phyloP scores from a whole-genome alignment of 2,113 vertebrate genomes.

The Oxygymnocypris stewartii region DNA sequence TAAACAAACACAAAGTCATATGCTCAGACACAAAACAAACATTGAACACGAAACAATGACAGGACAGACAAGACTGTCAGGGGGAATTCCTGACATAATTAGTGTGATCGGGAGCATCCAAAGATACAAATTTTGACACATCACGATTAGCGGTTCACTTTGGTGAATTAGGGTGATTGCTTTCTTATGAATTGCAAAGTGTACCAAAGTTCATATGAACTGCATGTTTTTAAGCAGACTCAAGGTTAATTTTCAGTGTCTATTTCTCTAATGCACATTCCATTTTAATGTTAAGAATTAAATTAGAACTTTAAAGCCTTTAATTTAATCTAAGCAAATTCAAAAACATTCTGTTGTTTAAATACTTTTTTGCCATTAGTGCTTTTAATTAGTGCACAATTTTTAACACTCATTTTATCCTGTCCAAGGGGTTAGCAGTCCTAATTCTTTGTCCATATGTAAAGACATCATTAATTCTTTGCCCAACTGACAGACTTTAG shows the following conservation, averaged over 20 bases:
- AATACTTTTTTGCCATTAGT: not conserved
- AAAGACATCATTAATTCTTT: not conserved
- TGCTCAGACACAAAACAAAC: too few relatives aligned
- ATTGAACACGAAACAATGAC: too few relatives aligned
- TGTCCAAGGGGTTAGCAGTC: not conserved
- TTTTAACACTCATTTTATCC: not conserved
- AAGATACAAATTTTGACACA: not conserved
- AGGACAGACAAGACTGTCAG: too few relatives aligned
- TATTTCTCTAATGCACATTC: too few relatives aligned
- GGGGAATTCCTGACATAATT: not conserved
- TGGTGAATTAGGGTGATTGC: not conserved
- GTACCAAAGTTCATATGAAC: not conserved
- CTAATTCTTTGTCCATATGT: not conserved
- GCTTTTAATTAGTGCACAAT: not conserved
- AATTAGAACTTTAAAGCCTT: not conserved
- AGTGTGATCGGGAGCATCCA: not conserved
- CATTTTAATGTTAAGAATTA: not conserved
- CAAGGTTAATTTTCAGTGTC: not conserved
- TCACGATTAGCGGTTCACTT: not conserved
- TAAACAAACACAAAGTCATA: too few relatives aligned
- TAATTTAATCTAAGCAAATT: not conserved
- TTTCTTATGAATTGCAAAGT: not conserved
- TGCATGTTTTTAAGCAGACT: not conserved
- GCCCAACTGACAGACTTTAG: constrained; percentile 20
- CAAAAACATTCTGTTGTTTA: not conserved